Evolutionary conservation across 30 jellyfish, hydroid and myxozoan genomes (phyloP).

Genomic region (Aurelia sp.): DNA sequence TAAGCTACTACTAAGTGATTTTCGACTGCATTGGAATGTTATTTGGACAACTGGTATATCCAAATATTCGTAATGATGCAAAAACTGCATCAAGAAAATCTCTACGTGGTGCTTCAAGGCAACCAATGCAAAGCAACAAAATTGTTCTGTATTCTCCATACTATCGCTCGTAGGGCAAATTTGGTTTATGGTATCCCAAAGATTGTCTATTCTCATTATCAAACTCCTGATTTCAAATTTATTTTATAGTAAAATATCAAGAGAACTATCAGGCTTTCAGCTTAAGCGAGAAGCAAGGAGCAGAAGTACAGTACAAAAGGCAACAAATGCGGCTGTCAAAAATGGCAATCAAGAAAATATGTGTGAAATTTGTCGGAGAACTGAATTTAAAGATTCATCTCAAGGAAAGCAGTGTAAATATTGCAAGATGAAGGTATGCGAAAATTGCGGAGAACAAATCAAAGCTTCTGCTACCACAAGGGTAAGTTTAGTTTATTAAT

Average conservation of each 20-base stretch:
- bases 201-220: no score
- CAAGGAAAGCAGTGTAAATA: slow-evolving; percentile 69
- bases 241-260: slow-evolving; percentile 63
- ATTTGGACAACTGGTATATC: no score
- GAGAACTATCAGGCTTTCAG: slow-evolving; percentile 78
- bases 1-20: no score
- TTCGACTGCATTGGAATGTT: no score
- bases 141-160: no score
- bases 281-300: slow-evolving; percentile 79
- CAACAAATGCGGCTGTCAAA: not conserved
- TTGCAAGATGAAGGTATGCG: slow-evolving; percentile 79
- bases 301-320: slow-evolving; percentile 21
- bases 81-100: no score
- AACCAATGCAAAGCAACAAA: no score
- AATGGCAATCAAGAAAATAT: slow-evolving; percentile 20
- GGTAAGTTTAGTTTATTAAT: not conserved
- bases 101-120: no score
- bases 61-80: no score
- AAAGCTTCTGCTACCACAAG: slow-evolving; percentile 26
- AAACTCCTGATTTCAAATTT: not conserved
- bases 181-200: not conserved
- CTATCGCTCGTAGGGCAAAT: no score
- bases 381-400: slow-evolving; percentile 43
- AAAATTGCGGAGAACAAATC: slow-evolving; percentile 76
- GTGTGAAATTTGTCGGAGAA: slow-evolving; percentile 87